phyloP scores from a whole-genome alignment of 2,888 invertebrate genomes.

The Tethea ocularis region DNA sequence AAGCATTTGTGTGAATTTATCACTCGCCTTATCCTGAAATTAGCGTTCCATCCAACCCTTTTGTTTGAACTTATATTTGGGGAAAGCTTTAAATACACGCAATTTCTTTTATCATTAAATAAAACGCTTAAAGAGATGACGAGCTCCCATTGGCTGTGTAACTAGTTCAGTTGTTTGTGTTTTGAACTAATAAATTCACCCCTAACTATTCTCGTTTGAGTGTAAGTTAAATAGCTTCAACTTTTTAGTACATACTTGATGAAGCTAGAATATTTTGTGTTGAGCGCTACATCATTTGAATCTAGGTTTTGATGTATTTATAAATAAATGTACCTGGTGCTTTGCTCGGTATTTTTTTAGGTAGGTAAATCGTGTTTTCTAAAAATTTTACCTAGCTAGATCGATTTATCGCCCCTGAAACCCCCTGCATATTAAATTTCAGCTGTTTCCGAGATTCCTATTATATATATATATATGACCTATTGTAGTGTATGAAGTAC shows the following conservation, averaged over 20 bases:
- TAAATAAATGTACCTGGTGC: too few species aligned
- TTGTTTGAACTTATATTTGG: conserved; percentile 6
- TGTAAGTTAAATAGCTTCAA: background rate
- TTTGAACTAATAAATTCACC: background rate
- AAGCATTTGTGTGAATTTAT: conserved; percentile 5
- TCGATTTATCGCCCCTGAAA: too few species aligned
- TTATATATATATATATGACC: too few species aligned
- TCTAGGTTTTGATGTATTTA: too few species aligned
- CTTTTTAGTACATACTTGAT: background rate
- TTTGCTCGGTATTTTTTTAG: too few species aligned
- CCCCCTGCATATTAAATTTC: too few species aligned
- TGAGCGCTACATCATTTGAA: too few species aligned
- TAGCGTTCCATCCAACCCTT: conserved; percentile 10
- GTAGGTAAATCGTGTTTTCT: too few species aligned
- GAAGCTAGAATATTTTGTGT: background rate
- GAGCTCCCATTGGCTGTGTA: too few species aligned
- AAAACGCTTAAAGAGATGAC: background rate
- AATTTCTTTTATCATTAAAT: background rate
- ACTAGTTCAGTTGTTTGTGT: background rate
- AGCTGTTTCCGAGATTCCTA: too few species aligned
- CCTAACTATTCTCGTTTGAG: background rate
- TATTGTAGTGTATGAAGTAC: too few species aligned
- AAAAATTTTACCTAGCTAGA: too few species aligned
- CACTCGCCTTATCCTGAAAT: conserved; percentile 3
- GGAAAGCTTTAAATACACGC: conserved; percentile 4